These are phyloP conservation scores for Seira musarum DNA, from an alignment of 2,888 invertebrate species.

Conservation along the genomic window DNA sequence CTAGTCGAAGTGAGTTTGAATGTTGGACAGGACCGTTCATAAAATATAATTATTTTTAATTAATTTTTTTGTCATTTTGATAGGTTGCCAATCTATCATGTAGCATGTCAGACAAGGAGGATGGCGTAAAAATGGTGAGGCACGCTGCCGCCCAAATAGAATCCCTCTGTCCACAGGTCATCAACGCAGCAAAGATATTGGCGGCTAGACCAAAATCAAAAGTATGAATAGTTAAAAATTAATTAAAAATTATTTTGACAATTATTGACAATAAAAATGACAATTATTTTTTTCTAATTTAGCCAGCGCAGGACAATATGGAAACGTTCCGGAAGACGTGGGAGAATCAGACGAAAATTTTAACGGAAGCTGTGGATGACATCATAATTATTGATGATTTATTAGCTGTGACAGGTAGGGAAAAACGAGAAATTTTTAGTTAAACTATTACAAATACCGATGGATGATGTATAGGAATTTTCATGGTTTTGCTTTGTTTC, in stretches of 20 bases:
- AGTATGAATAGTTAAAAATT: slow-evolving; percentile 66
- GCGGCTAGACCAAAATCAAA: slow-evolving; percentile 93
- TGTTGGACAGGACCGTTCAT: too few species aligned
- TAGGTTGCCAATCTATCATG: slow-evolving; percentile 96
- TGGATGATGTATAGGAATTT: background rate
- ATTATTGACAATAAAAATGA: slow-evolving; percentile 8
- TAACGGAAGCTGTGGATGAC: slow-evolving; percentile 98
- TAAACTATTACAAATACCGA: background rate
- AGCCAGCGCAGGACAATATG: slow-evolving; percentile 96
- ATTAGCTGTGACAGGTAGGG: slow-evolving; percentile 88
- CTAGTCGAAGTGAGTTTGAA: slow-evolving; percentile 84
- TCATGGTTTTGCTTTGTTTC: slow-evolving; percentile 12
- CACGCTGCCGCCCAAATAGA: slow-evolving; percentile 97
- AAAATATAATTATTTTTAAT: slow-evolving; percentile 14
- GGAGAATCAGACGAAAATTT: slow-evolving; percentile 92
- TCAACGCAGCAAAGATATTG: slow-evolving; percentile 95
- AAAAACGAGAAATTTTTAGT: background rate
- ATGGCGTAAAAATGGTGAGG: slow-evolving; percentile 79
- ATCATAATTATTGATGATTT: slow-evolving; percentile 99
- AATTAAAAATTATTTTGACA: background rate
- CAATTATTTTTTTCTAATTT: slow-evolving; percentile 4
- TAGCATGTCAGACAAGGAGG: slow-evolving; percentile 98
- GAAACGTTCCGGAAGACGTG: slow-evolving; percentile 96
- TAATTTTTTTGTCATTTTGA: slow-evolving; percentile 13
- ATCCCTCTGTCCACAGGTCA: slow-evolving; percentile 95